Evolutionary conservation across 2,113 vertebrate species (phyloP), one percentile per base, ranked within the genome.

Genomic region (Alethe castanea): DNA sequence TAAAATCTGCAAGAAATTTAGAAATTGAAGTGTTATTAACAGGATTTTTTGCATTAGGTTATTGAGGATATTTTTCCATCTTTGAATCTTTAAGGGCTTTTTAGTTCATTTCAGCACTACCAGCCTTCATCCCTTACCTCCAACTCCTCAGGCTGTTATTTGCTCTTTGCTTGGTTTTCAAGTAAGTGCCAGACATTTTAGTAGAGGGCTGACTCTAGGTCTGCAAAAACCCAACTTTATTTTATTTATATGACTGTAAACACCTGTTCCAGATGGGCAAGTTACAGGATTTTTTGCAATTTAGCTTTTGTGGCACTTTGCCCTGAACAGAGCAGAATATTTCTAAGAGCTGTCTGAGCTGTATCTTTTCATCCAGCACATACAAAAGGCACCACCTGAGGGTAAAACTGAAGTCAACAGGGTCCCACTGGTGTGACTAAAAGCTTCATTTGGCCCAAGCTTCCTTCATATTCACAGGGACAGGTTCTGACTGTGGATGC

Each of bases 191-290:
- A 95, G 76, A 40, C 2, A 2, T 90, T 93, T 93, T 56, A 74
- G 86, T 52, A 74, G 56, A 70, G 17, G 40, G 16, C 22, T 90
- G 50, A 86, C 29, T 79, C 19, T 61, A 45, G 26, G 44, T 59
- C 69, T 90, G 52, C 5, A 91, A 66, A 88, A 35, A 10, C 12
- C 3, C 14, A 45, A 54, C 50, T 95, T 86, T 78, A 64, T 77
- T 92, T 95, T 93, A 81, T 94, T 95, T 96, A 78, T 81, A 86
- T 90, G 76, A 78, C 50, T 90, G 36, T 57, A 95, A 93, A 84
- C 57, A 90, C 92, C 80, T 94, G 82, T 86, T 96, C 85, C 90
- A 95, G 92, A 79, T 92, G 92, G 88, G 79, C 70, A 96, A 86
- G 91, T 95, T 90, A 81, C 40, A 47, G 19, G 31, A 74, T 79